Conservation (phyloP, 2,797 vertebrate genomes). For the Parotocinclus haroldoi region DNA sequence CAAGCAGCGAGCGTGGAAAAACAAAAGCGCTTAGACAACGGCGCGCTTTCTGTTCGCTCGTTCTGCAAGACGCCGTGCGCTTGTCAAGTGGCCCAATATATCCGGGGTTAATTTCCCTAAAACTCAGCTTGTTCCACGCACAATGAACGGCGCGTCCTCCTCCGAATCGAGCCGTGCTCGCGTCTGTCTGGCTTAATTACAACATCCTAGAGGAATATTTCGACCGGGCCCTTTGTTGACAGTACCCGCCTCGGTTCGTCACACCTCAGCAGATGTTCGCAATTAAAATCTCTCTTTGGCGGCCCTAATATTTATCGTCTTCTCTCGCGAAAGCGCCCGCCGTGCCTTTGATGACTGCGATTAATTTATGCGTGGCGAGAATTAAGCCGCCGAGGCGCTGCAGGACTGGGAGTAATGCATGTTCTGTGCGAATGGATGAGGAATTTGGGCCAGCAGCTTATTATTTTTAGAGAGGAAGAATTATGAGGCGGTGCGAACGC, state of each 20-base stretch:
- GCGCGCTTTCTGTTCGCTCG: background rate
- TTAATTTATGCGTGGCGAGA: background rate
- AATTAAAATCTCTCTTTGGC: conserved; percentile 42
- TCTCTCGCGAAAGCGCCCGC: background rate
- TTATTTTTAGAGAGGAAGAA: conserved; percentile 30
- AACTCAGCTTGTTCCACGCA: background rate
- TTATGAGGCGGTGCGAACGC: conserved; percentile 20
- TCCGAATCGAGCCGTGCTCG: conserved; percentile 28
- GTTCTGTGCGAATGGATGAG: background rate
- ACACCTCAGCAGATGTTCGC: conserved; percentile 47
- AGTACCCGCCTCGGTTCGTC: conserved; percentile 25
- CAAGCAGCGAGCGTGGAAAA: background rate
- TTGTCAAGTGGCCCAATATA: conserved; percentile 2
- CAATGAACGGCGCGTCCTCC: conserved; percentile 1
- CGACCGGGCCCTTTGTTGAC: conserved; percentile 29
- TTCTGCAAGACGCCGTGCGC: background rate
- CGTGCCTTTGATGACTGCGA: background rate
- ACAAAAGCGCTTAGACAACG: background rate
- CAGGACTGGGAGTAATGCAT: background rate
- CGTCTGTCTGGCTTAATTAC: conserved; percentile 38
- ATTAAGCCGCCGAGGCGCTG: conserved; percentile 5
- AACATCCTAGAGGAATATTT: conserved; percentile 30
- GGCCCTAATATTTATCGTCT: conserved; percentile 14
- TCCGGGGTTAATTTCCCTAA: background rate
- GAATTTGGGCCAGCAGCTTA: conserved; percentile 10